Base-by-base conservation (phyloP, 2,888 invertebrate genomes). In the Limnephilus auricula region DNA sequence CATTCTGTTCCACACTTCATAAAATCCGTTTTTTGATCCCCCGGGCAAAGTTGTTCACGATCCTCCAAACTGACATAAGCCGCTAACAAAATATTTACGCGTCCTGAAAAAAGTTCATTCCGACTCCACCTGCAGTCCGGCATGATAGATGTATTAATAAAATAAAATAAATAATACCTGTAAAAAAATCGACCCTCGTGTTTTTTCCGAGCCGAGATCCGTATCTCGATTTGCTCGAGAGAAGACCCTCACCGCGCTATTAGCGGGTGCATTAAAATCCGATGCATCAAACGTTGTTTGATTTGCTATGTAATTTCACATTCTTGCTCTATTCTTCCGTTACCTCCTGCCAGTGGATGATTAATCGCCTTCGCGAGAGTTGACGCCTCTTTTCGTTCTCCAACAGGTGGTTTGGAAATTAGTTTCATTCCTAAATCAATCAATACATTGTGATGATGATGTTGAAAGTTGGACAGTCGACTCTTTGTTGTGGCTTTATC, bases 181-280 rank as follows among this genome's bases (percentile, higher is more conserved):
- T 45, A 90, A 50, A 80, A 89, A 82, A 6, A 37, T 37, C 89
- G 87, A 85, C 89, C 91, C 86, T 90, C 89, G 65, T 80, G 31
- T 31, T 90, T 90, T 90, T 90, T 90, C 45, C 50, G 31, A 37
- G 32, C 87, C 45, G 65, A 89, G 90, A 90, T 90, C 87, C 79
- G 45, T 90, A 90, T 90, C 91, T 82, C 34, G 90, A 85, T 86
- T 34, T 65, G 78, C 85, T 86, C 45, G 85, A 79, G 84, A 88
- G 87, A 84, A 80, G 82, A 86, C 90, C 91, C 87, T 90, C 65
- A 34, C 78, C 30, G 78, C 94, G 95, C 95, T 95, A 95, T 96
- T 96, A 96, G 96, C 94, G 96, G 96, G 95, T 96, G 96, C 95
- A 96, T 96, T 96, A 96, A 96, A 96, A 96, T 95, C 95, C 95